phyloP scores from a whole-genome alignment of 2,888 invertebrate species.

The Pollenia angustigena region DNA sequence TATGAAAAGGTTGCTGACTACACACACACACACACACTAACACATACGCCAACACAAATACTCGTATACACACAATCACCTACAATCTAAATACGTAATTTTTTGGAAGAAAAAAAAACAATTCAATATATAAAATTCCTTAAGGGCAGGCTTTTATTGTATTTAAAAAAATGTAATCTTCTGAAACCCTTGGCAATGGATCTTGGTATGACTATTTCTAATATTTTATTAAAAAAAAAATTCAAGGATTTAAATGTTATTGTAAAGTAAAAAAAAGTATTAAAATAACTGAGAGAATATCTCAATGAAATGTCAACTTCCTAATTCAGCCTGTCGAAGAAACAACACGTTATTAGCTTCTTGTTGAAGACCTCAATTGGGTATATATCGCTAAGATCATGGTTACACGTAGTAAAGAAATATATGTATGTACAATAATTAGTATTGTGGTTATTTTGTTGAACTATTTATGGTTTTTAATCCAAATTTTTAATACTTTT shows the following conservation, averaged over 20 bases:
- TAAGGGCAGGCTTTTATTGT: conserved; percentile 35
- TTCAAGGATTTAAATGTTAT: background rate
- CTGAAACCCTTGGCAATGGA: conserved; percentile 19
- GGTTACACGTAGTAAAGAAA: too few species aligned
- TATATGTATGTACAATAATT: too few species aligned
- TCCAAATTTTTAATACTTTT: too few species aligned
- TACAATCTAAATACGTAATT: background rate
- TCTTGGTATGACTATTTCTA: background rate
- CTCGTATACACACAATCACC: background rate
- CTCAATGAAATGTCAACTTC: too few species aligned
- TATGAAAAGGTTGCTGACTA: conserved; percentile 46
- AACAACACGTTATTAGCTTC: too few species aligned
- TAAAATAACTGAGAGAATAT: too few species aligned
- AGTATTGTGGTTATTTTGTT: too few species aligned
- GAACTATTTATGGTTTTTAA: too few species aligned
- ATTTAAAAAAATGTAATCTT: conserved; percentile 23
- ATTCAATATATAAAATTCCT: conserved; percentile 44
- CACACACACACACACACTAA: background rate
- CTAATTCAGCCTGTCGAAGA: too few species aligned
- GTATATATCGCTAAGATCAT: too few species aligned
- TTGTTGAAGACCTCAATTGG: too few species aligned
- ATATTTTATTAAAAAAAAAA: conserved; percentile 8
- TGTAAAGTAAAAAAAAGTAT: too few species aligned
- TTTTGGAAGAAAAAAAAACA: conserved; percentile 15
- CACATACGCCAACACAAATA: background rate